phyloP scores from a whole-genome alignment of 2,113 vertebrate genomes.

The Heptranchias perlo region DNA sequence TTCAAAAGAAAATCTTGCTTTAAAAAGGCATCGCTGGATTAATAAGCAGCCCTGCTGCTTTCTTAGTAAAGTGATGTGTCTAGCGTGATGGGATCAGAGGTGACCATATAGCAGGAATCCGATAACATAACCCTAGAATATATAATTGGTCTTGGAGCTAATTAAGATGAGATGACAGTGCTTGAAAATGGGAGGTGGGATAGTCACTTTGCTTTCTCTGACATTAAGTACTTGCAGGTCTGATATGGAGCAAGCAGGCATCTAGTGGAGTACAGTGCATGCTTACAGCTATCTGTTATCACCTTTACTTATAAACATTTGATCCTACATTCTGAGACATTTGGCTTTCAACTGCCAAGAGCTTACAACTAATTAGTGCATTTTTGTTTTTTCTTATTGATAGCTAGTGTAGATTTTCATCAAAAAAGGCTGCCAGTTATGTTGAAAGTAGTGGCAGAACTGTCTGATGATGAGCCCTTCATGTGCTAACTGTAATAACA shows the following conservation, averaged over 20 bases:
- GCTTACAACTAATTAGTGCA: not conserved
- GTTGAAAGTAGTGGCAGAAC: not conserved
- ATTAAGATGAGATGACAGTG: constrained; percentile 5
- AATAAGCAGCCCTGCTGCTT: not conserved
- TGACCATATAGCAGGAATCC: not conserved
- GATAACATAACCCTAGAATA: not conserved
- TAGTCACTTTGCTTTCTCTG: not conserved
- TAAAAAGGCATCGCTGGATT: not conserved
- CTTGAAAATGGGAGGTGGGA: not conserved
- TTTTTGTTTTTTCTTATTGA: not conserved
- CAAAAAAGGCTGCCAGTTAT: not conserved
- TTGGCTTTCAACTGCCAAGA: not conserved
- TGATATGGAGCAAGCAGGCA: not conserved
- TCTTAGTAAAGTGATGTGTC: not conserved
- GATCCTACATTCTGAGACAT: not conserved
- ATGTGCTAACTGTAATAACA: not conserved
- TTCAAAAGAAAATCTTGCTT: not conserved
- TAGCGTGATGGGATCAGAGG: not conserved
- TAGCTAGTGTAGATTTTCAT: not conserved
- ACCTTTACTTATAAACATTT: not conserved
- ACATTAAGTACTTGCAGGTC: not conserved
- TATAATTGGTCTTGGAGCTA: not conserved
- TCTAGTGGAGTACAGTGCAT: not conserved
- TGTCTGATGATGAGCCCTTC: not conserved
- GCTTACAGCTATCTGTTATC: not conserved